Evolutionary conservation across 2,888 invertebrate genomes (phyloP).

Genomic region (Macaria liturata): DNA sequence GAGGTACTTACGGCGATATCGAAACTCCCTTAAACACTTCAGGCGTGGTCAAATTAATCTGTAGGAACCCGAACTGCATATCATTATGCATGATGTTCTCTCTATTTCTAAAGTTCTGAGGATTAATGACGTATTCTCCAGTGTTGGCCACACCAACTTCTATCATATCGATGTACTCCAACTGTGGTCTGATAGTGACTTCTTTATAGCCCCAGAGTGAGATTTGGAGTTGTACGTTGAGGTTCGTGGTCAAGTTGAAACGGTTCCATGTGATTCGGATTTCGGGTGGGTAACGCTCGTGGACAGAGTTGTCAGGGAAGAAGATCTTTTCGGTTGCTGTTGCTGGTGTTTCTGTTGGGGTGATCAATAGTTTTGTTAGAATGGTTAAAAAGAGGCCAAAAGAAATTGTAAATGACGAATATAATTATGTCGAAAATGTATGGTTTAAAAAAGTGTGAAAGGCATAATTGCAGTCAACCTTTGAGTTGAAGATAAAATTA

Average conservation of each 20-base stretch:
- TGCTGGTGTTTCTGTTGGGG: constrained; percentile 92
- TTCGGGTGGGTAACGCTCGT: constrained; percentile 88
- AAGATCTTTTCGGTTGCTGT: constrained; percentile 93
- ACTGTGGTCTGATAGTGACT: constrained; percentile 90
- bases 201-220: constrained; percentile 96
- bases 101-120: constrained; percentile 87
- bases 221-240: constrained; percentile 89
- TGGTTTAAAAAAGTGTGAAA: no score
- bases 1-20: constrained; percentile 88
- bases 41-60: constrained; percentile 93
- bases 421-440: no score
- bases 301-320: constrained; percentile 89
- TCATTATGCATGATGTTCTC: constrained; percentile 88
- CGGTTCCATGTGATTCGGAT: constrained; percentile 93
- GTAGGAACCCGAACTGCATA: constrained; percentile 93
- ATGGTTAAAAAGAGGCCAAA: no score
- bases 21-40: constrained; percentile 84
- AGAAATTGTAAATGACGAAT: no score
- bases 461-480: no score
- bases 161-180: constrained; percentile 91
- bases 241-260: constrained; percentile 92
- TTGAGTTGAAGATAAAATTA: no score
- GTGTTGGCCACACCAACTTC: constrained; percentile 86
- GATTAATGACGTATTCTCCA: constrained; percentile 89
- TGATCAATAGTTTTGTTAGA: no score